These are phyloP conservation scores for Diachasmimorpha longicaudata DNA, from an alignment of 1,140 invertebrate genomes.

Conservation along the genomic window DNA sequence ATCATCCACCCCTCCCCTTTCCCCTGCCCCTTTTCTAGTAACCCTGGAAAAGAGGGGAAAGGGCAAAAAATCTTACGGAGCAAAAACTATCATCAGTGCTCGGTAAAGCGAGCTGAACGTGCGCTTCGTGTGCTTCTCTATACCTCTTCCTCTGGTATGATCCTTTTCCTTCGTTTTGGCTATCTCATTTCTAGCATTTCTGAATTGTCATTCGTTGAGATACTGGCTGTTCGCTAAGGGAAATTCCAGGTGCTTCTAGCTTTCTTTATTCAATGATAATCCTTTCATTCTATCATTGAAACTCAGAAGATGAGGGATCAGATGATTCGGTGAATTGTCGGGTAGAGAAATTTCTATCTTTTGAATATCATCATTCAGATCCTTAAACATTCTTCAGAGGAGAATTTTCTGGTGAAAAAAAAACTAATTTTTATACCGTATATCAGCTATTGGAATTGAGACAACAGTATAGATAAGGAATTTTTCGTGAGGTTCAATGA, in stretches of 20 bases:
- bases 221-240: not conserved
- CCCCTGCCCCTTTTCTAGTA: not conserved
- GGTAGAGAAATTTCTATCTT: no score
- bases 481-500: not conserved
- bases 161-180: constrained; percentile 30
- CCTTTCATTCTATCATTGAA: no score
- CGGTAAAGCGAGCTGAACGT: constrained; percentile 57
- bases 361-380: no score
- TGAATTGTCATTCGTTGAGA: not conserved
- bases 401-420: no score
- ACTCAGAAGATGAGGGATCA: no score
- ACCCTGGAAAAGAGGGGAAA: constrained; percentile 43
- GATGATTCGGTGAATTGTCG: no score
- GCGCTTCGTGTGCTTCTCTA: not conserved
- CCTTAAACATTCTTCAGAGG: no score
- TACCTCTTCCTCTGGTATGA: constrained; percentile 35
- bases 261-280: no score
- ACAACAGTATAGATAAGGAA: not conserved
- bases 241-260: no score
- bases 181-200: constrained; percentile 3
- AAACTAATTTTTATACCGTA: no score
- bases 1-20: constrained; percentile 53
- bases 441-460: not conserved
- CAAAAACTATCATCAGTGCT: constrained; percentile 63
- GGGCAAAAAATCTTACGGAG: constrained; percentile 60